A percentile compares a stretch with the other conserved stretches of the same genome.
phyloP scores from a whole-genome alignment of 2,797 vertebrate species.

The Euthynnus affinis region DNA sequence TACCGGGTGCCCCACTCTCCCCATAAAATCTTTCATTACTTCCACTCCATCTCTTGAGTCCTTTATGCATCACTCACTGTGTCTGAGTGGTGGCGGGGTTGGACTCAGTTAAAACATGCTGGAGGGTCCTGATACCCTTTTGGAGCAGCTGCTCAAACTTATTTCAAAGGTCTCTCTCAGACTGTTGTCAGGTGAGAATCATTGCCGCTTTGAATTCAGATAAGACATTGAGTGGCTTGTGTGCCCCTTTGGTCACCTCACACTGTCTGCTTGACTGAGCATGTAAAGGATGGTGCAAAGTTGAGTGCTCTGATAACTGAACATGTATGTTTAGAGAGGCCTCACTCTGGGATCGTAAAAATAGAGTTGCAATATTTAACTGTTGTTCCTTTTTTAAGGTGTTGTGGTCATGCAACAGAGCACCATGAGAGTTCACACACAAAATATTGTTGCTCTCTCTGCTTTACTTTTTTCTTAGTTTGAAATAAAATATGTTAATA shows the following conservation, averaged over 20 bases:
- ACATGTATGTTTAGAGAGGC: not conserved
- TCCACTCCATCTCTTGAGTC: constrained; percentile 5
- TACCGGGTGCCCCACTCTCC: not conserved
- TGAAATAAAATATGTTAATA: not conserved
- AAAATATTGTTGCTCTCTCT: not conserved
- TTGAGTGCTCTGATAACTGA: not conserved
- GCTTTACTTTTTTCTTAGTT: not conserved
- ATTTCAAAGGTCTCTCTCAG: constrained; percentile 1
- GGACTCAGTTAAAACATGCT: not conserved
- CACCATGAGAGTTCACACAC: not conserved
- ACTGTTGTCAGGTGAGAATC: constrained; percentile 13
- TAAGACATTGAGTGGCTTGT: not conserved
- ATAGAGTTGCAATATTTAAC: constrained; percentile 4
- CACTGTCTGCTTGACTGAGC: constrained; percentile 3
- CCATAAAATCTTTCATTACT: constrained; percentile 15
- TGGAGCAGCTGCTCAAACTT: constrained; percentile 28
- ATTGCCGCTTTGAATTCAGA: not conserved
- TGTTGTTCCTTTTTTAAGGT: not conserved
- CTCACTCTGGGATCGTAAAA: not conserved
- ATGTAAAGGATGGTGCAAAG: not conserved
- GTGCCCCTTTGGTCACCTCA: not conserved
- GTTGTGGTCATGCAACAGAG: not conserved
- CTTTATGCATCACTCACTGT: constrained; percentile 21
- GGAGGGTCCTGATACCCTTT: constrained; percentile 27
- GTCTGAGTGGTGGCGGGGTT: constrained; percentile 6